Conservation (phyloP, 2,113 vertebrate genomes). For the Vimba vimba region DNA sequence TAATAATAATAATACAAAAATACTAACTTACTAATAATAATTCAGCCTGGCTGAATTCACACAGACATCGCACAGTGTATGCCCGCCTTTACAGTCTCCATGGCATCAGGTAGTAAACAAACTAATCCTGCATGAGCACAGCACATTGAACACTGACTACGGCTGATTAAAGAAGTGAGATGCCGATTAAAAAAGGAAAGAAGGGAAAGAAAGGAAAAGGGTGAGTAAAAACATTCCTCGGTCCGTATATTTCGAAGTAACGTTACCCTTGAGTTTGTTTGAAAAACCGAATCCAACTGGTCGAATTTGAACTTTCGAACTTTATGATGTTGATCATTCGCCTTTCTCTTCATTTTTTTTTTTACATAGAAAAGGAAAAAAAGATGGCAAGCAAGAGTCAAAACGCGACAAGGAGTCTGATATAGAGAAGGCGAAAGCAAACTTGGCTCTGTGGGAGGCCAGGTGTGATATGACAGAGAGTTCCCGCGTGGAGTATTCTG, state of each 20-base stretch:
- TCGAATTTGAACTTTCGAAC: not conserved
- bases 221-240: slow-evolving; percentile 17
- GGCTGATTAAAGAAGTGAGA: slow-evolving; percentile 37
- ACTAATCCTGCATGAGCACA: not conserved
- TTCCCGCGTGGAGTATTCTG: slow-evolving; percentile 75
- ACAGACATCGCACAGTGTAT: too few relatives aligned
- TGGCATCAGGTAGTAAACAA: slow-evolving; percentile 51
- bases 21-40: too few relatives aligned
- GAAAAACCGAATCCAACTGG: not conserved
- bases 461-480: slow-evolving; percentile 75
- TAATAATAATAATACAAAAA: too few relatives aligned
- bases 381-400: slow-evolving; percentile 65
- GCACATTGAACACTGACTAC: not conserved
- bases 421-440: slow-evolving; percentile 76
- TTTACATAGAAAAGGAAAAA: slow-evolving; percentile 67
- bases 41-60: too few relatives aligned
- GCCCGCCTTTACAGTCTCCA: not conserved
- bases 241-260: not conserved
- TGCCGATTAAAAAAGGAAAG: slow-evolving; percentile 73
- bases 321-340: not conserved
- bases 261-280: not conserved
- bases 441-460: slow-evolving; percentile 80
- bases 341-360: not conserved
- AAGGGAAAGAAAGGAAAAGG: slow-evolving; percentile 73
- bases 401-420: slow-evolving; percentile 72